phyloP scores from a whole-genome alignment of 2,797 vertebrate species.

The Novumbra hubbsi region DNA sequence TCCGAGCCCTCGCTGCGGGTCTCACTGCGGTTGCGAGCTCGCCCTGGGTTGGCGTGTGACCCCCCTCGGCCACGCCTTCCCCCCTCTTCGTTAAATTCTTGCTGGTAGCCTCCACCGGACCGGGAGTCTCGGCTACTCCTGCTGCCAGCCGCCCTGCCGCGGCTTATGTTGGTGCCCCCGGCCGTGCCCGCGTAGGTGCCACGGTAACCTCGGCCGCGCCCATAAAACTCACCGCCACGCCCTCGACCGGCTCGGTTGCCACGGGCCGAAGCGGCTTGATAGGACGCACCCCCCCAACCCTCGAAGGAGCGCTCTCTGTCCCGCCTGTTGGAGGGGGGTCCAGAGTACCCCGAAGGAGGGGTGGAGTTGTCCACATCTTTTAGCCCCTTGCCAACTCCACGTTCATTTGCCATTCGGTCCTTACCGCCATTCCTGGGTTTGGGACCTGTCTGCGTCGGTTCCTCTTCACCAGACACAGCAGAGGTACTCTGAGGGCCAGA shows the following conservation, averaged over 20 bases:
- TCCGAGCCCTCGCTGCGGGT: slow-evolving; percentile 91
- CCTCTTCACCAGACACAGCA: slow-evolving; percentile 63
- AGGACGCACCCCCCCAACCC: slow-evolving; percentile 54
- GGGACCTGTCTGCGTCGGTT: slow-evolving; percentile 41
- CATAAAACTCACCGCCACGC: slow-evolving; percentile 88
- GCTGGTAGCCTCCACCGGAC: slow-evolving; percentile 70
- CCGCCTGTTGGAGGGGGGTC: slow-evolving; percentile 60
- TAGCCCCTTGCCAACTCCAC: slow-evolving; percentile 60
- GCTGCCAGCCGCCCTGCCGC: slow-evolving; percentile 77
- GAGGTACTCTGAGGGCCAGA: slow-evolving; percentile 57
- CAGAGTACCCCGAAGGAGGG: slow-evolving; percentile 59
- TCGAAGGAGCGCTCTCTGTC: slow-evolving; percentile 81
- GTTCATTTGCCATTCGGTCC: slow-evolving; percentile 60
- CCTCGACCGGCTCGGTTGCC: slow-evolving; percentile 73
- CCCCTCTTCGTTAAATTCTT: slow-evolving; percentile 66
- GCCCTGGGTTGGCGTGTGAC: slow-evolving; percentile 74
- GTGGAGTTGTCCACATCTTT: slow-evolving; percentile 66
- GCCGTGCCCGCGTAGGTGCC: slow-evolving; percentile 80
- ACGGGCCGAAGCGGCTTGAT: slow-evolving; percentile 66
- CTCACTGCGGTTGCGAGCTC: slow-evolving; percentile 86
- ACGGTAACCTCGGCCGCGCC: slow-evolving; percentile 85
- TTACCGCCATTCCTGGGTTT: slow-evolving; percentile 75
- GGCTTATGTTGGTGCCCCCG: slow-evolving; percentile 63
- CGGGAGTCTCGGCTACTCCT: slow-evolving; percentile 81
- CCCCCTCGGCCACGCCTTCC: slow-evolving; percentile 65